Base-by-base conservation (phyloP, 2,797 vertebrate species). In the Micropoecilia bifurca region DNA sequence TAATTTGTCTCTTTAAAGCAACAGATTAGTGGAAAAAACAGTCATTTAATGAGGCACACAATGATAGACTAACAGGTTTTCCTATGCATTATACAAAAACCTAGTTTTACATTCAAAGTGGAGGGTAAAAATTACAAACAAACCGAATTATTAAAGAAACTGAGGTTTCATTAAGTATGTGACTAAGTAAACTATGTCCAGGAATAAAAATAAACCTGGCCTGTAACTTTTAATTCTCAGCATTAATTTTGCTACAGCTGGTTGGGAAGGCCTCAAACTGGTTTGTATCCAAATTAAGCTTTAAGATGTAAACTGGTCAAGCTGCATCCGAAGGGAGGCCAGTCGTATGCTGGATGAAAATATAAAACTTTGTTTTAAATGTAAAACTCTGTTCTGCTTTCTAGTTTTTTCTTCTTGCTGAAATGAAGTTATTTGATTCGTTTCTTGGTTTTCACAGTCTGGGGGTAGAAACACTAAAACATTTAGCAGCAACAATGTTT, bases 391-490 rank as follows among this genome's bases (percentile, higher is more conserved):
- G 53, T 16, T 48, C 45, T 66, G 25, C 43, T 13, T 12, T 39
- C 66, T 68, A 14, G 1, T 55, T 14, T 36, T 48, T 14, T 14
- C 3, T 66, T 16, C 33, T 39, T 41, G 3, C 4, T 48, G 25
- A 47, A 22, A 12, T 16, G 25, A 71, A 71, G 14, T 71, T 46
- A 71, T 71, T 7, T 25, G 14, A 48, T 9, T 16, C 0, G 22
- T 66, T 83, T 78, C 33, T 25, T 59, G 28, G 74, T 63, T 14
- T 76, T 74, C 55, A 74, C 50, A 72, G 75, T 57, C 72, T 3
- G 33, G 57, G 53, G 3, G n/a, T 18, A 33, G 74, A 45, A 80
- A 30, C 57, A 46, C 57, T 33, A 30, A 41, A 47, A 69, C n/a
- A 53, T 50, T 46, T 74, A 77, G 74, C 61, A 79, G 75, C 76